Conservation (phyloP, 2,888 invertebrate genomes). For the Neoitamus cyanurus region DNA sequence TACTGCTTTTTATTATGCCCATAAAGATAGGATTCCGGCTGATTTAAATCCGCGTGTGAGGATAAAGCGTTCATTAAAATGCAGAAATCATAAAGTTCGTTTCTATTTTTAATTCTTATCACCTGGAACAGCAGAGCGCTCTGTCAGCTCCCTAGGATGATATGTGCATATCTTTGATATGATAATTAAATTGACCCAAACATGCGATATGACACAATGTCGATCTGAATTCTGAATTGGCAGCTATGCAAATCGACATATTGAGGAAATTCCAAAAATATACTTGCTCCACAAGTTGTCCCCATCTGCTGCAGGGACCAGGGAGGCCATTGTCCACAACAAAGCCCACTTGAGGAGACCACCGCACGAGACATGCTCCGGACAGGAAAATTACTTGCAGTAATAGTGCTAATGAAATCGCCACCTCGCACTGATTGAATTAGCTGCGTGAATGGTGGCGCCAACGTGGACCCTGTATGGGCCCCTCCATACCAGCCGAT, state of each 20-base stretch:
- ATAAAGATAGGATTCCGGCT: background rate
- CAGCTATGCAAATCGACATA: background rate
- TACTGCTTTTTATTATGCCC: background rate
- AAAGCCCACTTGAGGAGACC: background rate
- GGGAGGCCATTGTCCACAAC: no score
- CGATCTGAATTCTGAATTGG: background rate
- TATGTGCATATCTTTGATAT: constrained; percentile 5
- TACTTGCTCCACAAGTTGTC: background rate
- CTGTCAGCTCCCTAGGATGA: background rate
- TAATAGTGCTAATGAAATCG: background rate
- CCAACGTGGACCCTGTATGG: background rate
- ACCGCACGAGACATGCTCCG: background rate
- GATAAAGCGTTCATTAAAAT: background rate
- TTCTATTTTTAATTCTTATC: background rate
- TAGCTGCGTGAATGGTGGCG: background rate
- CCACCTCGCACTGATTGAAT: background rate
- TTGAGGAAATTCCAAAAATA: background rate
- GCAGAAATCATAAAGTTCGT: background rate
- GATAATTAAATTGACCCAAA: background rate
- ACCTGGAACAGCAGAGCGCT: background rate
- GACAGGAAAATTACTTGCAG: background rate
- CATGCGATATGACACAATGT: background rate
- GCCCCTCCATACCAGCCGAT: no score
- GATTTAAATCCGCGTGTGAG: background rate
- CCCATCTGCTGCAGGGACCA: background rate